These are phyloP conservation scores for Ormyrus labotus DNA, from an alignment of 2,888 invertebrate species.

Conservation along the genomic window DNA sequence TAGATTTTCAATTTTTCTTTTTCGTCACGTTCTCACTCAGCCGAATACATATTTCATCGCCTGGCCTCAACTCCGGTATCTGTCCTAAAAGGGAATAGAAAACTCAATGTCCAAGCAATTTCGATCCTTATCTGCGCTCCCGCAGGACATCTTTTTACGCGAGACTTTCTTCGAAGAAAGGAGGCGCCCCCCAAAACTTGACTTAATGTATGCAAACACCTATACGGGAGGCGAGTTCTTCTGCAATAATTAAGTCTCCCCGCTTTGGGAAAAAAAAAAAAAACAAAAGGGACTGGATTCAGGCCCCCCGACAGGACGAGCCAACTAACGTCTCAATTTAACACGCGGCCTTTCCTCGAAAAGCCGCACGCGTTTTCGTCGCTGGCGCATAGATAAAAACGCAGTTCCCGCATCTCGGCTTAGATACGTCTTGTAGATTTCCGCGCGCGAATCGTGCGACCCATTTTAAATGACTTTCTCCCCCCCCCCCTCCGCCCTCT, in stretches of 20 bases:
- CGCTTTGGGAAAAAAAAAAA: neutral
- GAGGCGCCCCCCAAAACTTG: neutral
- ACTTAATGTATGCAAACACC: neutral
- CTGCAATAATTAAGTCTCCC: constrained; percentile 35
- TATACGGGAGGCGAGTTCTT: neutral
- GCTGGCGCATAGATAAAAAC: constrained; percentile 29
- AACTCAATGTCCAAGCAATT: neutral
- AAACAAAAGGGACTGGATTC: constrained; percentile 3
- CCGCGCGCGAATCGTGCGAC: constrained; percentile 46
- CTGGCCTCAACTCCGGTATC: neutral
- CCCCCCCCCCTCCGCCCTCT: no score
- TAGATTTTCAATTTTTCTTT: neutral
- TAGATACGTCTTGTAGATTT: constrained; percentile 46
- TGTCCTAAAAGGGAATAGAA: neutral
- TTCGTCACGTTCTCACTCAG: constrained; percentile 32
- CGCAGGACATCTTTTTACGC: neutral
- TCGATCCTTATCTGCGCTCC: constrained; percentile 26
- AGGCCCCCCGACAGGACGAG: neutral
- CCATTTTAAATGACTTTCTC: constrained; percentile 44
- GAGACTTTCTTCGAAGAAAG: constrained; percentile 30
- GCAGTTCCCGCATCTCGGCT: neutral
- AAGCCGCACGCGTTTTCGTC: neutral
- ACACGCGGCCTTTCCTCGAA: constrained; percentile 46
- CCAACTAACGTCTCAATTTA: constrained; percentile 35
- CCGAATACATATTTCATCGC: constrained; percentile 46